Base-by-base conservation (phyloP, 2,113 vertebrate genomes). In the Alethe diademata region DNA sequence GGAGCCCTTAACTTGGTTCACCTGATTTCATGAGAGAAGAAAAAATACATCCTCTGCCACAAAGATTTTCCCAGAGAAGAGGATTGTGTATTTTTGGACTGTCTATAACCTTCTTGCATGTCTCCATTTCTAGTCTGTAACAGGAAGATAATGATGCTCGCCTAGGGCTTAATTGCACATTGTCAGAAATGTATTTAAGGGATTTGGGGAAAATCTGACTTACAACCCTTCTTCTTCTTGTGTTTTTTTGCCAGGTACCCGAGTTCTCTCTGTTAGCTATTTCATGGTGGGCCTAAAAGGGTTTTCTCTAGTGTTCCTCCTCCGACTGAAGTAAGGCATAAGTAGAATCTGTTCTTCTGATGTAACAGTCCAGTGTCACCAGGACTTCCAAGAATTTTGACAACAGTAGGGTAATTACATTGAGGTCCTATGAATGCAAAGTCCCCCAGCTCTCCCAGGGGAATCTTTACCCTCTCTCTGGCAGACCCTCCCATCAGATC, bases 291-390 rank as follows among this genome's bases (percentile, higher is more conserved):
- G 29, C 28, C 15, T 72, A 47, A 65, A 78, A 15, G 1, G 2
- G 2, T 57, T 91, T 93, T 72, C 26, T 69, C 45, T 75, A 26
- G 20, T 25, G 28, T 38, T 69, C 36, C 23, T 89, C 78, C 33
- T 72, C 22, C 36, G 36, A 8, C 19, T 45, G n/a, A 89, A 62
- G 31, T 38, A 53, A 43, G 9, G 42, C 6, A 0, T 11, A 14
- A 51, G 6, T 40, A 5, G 53, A 19, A 15, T 20, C 40, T 28
- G 8, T 35, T 86, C 62, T 76, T 86, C 70, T 5, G 3, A 25
- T 20, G 45, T 24, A 57, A 28, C 2, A 0, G 25, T 54, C 50
- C 6, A 69, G 35, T 0, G 0, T 31, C 62, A 12, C 17, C 56
- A 83, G 38, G 54, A 86, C 28, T 64, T 85, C 15, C 1, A 3